Evolutionary conservation across 2,888 invertebrate genomes (phyloP).

Genomic region (Heliconius ethilla): DNA sequence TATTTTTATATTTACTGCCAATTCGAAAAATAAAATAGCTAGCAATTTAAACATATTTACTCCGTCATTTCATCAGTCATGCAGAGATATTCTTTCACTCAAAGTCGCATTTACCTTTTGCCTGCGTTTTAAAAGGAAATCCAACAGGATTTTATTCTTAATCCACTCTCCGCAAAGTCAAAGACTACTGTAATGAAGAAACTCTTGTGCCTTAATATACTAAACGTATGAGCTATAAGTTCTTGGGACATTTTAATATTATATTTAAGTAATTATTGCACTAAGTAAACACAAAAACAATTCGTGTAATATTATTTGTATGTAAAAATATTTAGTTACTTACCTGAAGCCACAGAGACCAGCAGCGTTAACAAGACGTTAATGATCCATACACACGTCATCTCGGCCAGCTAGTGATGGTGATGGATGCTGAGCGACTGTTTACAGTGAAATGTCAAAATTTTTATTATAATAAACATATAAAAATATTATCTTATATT

Average conservation of each 20-base stretch:
- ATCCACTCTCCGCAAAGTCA: neutral
- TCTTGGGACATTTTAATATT: neutral
- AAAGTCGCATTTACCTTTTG: too few species aligned
- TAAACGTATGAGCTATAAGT: neutral
- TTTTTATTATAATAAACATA: neutral
- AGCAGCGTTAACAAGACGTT: constrained; percentile 26
- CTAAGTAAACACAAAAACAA: neutral
- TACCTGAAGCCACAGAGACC: constrained; percentile 25
- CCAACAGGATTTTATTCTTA: too few species aligned
- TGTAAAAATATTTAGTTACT: neutral
- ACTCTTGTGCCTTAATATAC: neutral
- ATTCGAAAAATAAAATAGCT: too few species aligned
- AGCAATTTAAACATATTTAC: too few species aligned
- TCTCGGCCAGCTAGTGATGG: neutral
- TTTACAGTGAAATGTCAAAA: neutral
- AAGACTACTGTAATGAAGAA: neutral
- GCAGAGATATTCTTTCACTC: too few species aligned
- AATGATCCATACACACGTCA: constrained; percentile 22
- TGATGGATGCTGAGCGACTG: constrained; percentile 23
- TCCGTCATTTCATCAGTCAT: too few species aligned
- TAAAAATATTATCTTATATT: neutral
- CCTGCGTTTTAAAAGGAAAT: neutral
- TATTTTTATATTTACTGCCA: too few species aligned
- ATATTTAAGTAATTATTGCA: neutral
- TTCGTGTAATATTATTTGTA: neutral